Conservation (phyloP, 92 coral and sea anemone genomes). For the Porites rus region DNA sequence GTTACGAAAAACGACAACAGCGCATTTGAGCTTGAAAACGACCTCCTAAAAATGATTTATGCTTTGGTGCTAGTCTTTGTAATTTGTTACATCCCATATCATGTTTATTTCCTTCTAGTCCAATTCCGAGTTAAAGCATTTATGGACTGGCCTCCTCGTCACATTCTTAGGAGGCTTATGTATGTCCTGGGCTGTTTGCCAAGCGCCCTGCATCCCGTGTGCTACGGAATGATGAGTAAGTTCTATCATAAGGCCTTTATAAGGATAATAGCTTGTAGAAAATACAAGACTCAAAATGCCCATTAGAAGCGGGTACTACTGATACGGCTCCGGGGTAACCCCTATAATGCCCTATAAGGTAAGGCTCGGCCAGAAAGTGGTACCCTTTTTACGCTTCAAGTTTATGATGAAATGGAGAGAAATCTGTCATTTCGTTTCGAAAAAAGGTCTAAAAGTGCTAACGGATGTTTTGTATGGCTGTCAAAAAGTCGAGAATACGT, state of each 20-base stretch:
- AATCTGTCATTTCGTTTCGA: too few species aligned
- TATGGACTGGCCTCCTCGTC: constrained; percentile 6
- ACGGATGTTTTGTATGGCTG: too few species aligned
- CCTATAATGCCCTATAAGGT: too few species aligned
- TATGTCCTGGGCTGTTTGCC: constrained; percentile 36
- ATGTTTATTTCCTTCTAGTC: constrained; percentile 32
- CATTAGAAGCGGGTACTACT: not conserved
- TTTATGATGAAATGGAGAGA: too few species aligned
- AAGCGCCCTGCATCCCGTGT: constrained; percentile 66
- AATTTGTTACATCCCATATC: constrained; percentile 56
- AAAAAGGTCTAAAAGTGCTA: too few species aligned
- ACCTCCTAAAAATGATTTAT: constrained; percentile 52
- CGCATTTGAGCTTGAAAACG: constrained; percentile 40
- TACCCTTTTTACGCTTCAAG: too few species aligned
- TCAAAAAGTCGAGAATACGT: too few species aligned
- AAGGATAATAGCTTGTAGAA: constrained; percentile 41
- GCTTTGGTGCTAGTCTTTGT: constrained; percentile 43
- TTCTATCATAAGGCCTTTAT: constrained; percentile 60
- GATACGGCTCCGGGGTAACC: too few species aligned
- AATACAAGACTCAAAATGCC: not conserved
- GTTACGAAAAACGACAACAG: not conserved
- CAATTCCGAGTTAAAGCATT: constrained; percentile 25
- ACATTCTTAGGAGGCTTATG: constrained; percentile 18
- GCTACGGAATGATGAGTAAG: constrained; percentile 64
- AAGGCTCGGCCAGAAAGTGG: too few species aligned